These are phyloP conservation scores for Pedionomus torquatus DNA, from an alignment of 2,113 vertebrate genomes.

Conservation along the genomic window DNA sequence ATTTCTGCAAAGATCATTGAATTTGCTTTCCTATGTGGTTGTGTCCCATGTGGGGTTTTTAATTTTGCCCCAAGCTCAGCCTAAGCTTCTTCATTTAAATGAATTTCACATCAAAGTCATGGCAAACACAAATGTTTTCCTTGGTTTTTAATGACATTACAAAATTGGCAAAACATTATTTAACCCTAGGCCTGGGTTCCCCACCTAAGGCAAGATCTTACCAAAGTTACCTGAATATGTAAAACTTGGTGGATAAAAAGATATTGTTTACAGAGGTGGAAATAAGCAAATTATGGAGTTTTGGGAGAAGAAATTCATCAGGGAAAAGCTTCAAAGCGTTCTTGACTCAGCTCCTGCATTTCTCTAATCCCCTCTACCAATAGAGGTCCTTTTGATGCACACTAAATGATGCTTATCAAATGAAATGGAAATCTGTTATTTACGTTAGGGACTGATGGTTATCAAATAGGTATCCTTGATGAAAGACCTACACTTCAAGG, in stretches of 20 bases:
- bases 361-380: not conserved
- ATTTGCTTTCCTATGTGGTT: slow-evolving; percentile 24
- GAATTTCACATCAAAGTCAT: slow-evolving; percentile 17
- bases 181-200: not conserved
- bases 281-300: not conserved
- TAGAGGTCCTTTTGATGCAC: slow-evolving; percentile 3
- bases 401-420: not conserved
- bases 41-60: slow-evolving; percentile 3
- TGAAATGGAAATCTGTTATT: slow-evolving; percentile 41
- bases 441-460: not conserved
- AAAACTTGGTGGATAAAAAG: not conserved
- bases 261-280: not conserved
- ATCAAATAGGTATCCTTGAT: not conserved
- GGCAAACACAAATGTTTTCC: slow-evolving; percentile 9
- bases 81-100: slow-evolving; percentile 17
- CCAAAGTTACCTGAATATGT: not conserved
- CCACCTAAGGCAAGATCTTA: not conserved
- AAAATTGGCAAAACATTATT: not conserved
- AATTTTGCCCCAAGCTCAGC: slow-evolving; percentile 23
- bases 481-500: slow-evolving; percentile 26
- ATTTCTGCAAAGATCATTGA: slow-evolving; percentile 42
- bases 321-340: not conserved
- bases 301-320: not conserved
- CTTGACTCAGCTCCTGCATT: not conserved
- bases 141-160: not conserved